Percentiles rank a stretch among this genome's conserved stretches.
Evolutionary conservation across 2,888 invertebrate species (phyloP).

Genomic region (Caenorhabditis sulstoni): DNA sequence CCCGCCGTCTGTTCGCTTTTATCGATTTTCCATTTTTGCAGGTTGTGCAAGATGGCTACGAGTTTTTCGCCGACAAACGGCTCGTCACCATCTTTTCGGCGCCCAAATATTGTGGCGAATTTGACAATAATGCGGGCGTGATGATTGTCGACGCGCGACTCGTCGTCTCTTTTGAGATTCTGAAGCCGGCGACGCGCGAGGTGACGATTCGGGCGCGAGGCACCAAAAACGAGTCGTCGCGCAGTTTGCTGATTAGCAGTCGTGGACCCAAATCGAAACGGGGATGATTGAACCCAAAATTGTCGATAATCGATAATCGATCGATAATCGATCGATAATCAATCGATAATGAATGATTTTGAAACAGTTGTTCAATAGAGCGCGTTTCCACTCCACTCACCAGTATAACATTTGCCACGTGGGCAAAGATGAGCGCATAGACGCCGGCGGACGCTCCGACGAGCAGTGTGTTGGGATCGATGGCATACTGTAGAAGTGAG

Average conservation of each 20-base stretch:
- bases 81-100: constrained; percentile 68
- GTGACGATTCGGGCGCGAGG: constrained; percentile 34
- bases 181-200: constrained; percentile 40
- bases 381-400: constrained; percentile 71
- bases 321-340: no score
- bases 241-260: constrained; percentile 35
- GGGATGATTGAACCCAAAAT: constrained; percentile 17
- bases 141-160: constrained; percentile 63
- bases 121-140: constrained; percentile 68
- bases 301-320: no score
- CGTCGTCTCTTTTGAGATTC: constrained; percentile 54
- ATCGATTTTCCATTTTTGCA: constrained; percentile 5
- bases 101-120: constrained; percentile 69
- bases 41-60: constrained; percentile 67
- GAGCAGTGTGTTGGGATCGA: constrained; percentile 85
- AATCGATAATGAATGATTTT: no score
- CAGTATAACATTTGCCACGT: constrained; percentile 81
- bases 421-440: constrained; percentile 81
- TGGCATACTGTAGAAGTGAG: constrained; percentile 82
- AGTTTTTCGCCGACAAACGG: constrained; percentile 57
- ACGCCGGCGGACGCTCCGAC: constrained; percentile 83
- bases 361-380: no score
- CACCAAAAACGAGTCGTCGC: constrained; percentile 11
- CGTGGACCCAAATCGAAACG: constrained; percentile 30
- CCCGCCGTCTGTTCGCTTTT: no score